Percentiles rank a stretch among this genome's conserved stretches.
phyloP scores from a whole-genome alignment of 2,888 invertebrate species.

The Diplazon laetatorius region DNA sequence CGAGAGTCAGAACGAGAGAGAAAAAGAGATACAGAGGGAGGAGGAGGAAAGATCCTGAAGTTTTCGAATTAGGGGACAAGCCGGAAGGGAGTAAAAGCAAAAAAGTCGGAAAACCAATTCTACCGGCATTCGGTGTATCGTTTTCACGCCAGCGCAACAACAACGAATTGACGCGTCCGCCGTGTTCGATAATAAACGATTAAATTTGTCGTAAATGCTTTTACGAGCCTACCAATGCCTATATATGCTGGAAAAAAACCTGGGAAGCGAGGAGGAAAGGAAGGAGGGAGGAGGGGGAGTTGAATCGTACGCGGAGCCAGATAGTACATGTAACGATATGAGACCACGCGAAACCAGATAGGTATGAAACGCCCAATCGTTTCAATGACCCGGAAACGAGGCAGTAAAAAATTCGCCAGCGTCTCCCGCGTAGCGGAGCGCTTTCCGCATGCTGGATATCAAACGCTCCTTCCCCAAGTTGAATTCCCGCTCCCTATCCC shows the following conservation, averaged over 20 bases:
- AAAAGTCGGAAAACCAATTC: constrained; percentile 12
- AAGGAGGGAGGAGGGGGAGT: no score
- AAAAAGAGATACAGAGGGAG: no score
- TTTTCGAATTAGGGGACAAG: constrained; percentile 33
- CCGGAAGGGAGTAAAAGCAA: constrained; percentile 1
- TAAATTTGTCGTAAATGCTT: constrained; percentile 3
- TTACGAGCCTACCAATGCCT: constrained; percentile 2
- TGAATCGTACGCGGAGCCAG: neutral
- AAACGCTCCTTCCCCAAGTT: constrained; percentile 20
- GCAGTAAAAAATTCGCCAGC: constrained; percentile 21
- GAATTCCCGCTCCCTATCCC: neutral
- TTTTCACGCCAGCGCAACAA: neutral
- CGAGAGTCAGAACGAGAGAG: no score
- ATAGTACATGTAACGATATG: neutral
- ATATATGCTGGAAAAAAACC: neutral
- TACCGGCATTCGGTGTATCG: neutral
- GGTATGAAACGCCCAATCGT: constrained; percentile 14
- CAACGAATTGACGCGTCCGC: neutral
- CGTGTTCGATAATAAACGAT: neutral
- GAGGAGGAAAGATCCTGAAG: neutral
- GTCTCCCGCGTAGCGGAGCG: neutral
- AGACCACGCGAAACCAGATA: constrained; percentile 10
- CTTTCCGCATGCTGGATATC: constrained; percentile 6
- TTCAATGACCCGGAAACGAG: constrained; percentile 50
- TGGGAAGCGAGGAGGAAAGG: no score